These are phyloP conservation scores for Agriopis marginaria DNA, from an alignment of 2,888 invertebrate genomes.

Conservation along the genomic window DNA sequence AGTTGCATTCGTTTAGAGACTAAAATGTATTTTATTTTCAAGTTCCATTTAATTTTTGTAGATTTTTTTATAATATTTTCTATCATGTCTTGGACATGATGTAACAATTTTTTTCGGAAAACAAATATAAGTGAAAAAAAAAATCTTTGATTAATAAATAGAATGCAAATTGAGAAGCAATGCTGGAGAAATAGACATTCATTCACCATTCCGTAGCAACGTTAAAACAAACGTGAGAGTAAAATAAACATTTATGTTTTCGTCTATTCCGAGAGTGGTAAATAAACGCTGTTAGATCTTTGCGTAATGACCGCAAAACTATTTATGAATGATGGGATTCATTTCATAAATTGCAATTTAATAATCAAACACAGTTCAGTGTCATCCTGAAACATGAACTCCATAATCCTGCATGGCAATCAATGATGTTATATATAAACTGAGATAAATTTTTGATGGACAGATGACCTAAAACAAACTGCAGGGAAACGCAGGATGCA, in stretches of 20 bases:
- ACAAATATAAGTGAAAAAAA: background rate
- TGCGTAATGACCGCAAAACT: background rate
- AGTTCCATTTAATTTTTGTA: too few species aligned
- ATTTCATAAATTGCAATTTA: background rate
- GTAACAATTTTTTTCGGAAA: background rate
- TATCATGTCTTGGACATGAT: too few species aligned
- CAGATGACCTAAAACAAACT: too few species aligned
- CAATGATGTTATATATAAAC: too few species aligned
- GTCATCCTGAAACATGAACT: too few species aligned
- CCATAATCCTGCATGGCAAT: too few species aligned
- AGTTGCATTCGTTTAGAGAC: too few species aligned
- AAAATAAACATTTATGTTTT: slow-evolving; percentile 44
- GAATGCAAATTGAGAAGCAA: background rate
- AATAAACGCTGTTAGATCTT: slow-evolving; percentile 31
- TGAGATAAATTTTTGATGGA: too few species aligned
- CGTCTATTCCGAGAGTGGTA: slow-evolving; percentile 41
- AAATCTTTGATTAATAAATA: background rate
- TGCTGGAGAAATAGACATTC: background rate
- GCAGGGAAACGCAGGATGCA: too few species aligned
- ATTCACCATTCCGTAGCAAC: slow-evolving; percentile 4
- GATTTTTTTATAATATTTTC: too few species aligned
- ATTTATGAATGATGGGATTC: background rate
- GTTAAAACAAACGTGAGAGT: slow-evolving; percentile 24
- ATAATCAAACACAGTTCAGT: background rate
- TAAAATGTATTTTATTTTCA: too few species aligned